A percentile compares a stretch with the other conserved stretches of the same genome.
These are phyloP conservation scores for Triplophysa rosa DNA, from an alignment of 2,113 vertebrate species.

Conservation along the genomic window DNA sequence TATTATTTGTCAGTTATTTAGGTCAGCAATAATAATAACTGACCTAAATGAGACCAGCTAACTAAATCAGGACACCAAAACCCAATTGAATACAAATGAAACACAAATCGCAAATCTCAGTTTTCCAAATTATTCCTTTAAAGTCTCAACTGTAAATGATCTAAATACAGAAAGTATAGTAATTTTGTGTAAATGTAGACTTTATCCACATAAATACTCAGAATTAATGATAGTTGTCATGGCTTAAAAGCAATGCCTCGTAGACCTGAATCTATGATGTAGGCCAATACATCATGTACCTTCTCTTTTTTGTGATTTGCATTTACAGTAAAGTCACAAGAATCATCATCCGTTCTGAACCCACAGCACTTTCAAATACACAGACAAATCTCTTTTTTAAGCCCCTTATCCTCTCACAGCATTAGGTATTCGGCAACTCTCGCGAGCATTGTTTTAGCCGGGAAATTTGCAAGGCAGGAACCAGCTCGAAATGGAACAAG, in stretches of 20 bases:
- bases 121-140: too few species aligned
- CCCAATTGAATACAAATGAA: too few species aligned
- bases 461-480: conserved; percentile 60
- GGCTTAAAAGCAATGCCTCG: not conserved
- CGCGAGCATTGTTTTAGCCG: conserved; percentile 25
- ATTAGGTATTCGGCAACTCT: conserved; percentile 44
- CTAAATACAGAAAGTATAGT: too few species aligned
- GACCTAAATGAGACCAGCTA: too few species aligned
- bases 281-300: not conserved
- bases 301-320: conserved; percentile 15
- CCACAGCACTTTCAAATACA: not conserved
- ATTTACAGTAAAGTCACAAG: not conserved
- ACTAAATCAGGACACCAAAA: too few species aligned
- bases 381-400: not conserved
- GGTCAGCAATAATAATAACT: too few species aligned
- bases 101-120: too few species aligned
- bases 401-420: conserved; percentile 62
- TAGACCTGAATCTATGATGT: not conserved
- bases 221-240: too few species aligned
- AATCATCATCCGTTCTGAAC: not conserved
- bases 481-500: conserved; percentile 66
- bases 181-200: too few species aligned
- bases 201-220: too few species aligned
- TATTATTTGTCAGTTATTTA: too few species aligned
- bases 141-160: too few species aligned